These are phyloP conservation scores for Cancer borealis DNA, from an alignment of 2,888 invertebrate species.

Conservation along the genomic window DNA sequence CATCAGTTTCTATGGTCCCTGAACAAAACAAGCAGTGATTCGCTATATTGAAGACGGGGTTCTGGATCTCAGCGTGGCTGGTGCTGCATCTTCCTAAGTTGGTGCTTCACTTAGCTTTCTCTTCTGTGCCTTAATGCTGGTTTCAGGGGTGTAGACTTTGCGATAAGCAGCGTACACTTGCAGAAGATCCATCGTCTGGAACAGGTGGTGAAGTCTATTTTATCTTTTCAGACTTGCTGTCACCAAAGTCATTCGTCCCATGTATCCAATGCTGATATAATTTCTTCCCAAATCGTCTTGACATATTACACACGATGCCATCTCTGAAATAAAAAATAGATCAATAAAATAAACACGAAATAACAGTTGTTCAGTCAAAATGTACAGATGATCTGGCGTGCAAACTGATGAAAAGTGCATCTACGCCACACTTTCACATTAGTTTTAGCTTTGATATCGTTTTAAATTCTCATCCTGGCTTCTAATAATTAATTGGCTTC, in stretches of 20 bases:
- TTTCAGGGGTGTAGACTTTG: not conserved
- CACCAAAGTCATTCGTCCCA: slow-evolving; percentile 31
- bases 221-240: not conserved
- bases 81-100: not conserved
- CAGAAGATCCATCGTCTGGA: not conserved
- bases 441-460: too few relatives aligned
- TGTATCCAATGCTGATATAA: not conserved
- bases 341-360: too few relatives aligned
- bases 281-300: slow-evolving; percentile 48
- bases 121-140: not conserved
- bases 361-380: too few relatives aligned
- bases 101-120: not conserved
- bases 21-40: too few relatives aligned
- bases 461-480: too few relatives aligned
- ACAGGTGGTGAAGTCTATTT: not conserved
- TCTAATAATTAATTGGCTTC: too few relatives aligned
- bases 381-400: too few relatives aligned
- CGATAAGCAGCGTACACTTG: not conserved
- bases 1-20: too few relatives aligned
- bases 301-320: slow-evolving; percentile 48
- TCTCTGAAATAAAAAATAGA: too few relatives aligned
- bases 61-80: not conserved
- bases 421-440: too few relatives aligned
- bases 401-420: too few relatives aligned
- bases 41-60: not conserved